Evolutionary conservation across 1,140 invertebrate species (phyloP).

Genomic region (Bradynema listronoti): DNA sequence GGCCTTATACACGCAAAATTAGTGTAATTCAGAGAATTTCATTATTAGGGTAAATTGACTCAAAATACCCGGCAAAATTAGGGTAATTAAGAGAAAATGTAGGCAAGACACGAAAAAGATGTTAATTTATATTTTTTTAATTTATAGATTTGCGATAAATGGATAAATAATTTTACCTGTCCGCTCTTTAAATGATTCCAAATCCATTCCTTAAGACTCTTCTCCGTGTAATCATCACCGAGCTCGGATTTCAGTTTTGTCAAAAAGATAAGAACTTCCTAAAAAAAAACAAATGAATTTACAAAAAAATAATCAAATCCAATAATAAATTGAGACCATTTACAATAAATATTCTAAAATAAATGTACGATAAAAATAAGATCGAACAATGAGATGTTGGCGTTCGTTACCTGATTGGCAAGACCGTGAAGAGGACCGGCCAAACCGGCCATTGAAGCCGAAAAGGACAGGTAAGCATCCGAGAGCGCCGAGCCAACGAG

Average conservation of each 20-base stretch:
- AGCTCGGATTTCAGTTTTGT: slow-evolving; percentile 73
- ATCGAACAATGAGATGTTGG: too few species aligned
- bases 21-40: too few species aligned
- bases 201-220: slow-evolving; percentile 82
- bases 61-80: background rate
- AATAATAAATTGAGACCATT: too few species aligned
- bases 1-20: too few species aligned
- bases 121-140: too few species aligned
- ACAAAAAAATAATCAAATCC: too few species aligned
- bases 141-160: slow-evolving; percentile 9
- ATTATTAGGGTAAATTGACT: too few species aligned
- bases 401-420: slow-evolving; percentile 73
- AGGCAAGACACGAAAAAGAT: too few species aligned
- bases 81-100: background rate
- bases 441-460: slow-evolving; percentile 85
- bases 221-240: slow-evolving; percentile 71
- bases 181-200: slow-evolving; percentile 89
- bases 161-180: slow-evolving; percentile 26
- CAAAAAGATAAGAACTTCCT: slow-evolving; percentile 76
- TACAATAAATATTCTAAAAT: slow-evolving; percentile 6
- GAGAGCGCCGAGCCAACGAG: slow-evolving; percentile 87
- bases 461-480: slow-evolving; percentile 82
- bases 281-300: too few species aligned
- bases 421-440: slow-evolving; percentile 90
- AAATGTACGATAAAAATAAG: background rate